Evolutionary conservation across 2,113 vertebrate species (phyloP), one percentile per base, ranked within the genome.

Genomic region (Myxocyprinus asiaticus): DNA sequence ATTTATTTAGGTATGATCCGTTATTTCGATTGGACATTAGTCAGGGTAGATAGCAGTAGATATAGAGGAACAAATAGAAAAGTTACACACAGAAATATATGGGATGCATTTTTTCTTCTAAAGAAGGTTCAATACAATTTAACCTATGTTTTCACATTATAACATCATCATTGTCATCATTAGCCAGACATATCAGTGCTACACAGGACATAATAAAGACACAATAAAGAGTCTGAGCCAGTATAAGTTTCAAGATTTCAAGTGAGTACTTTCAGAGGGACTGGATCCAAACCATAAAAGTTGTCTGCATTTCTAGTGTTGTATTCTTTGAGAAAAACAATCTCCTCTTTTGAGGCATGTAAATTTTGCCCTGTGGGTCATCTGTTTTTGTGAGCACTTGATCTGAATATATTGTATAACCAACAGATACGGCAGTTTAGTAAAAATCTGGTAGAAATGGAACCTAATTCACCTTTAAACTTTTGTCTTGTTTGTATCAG

Each of bases 281-380:
- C 6, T 69, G 67, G 11, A 55, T 69, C 17, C 67, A 43, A 69
- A 53, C 67, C 48, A 69, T 55, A 55, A 69, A 9, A 42, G 51
- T 9, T 55, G 51, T 59, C 5, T 67, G n/a, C 22, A 33, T 11
- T 72, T 59, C 42, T 44, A 47, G 69, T 7, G 6, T 17, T 58
- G 55, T 17, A 56, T 55, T n/a, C 9, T 72, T 70, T 44, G 43
- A 72, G 55, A 59, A 58, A 72, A 72, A 47, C 55, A 59, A 72
- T 59, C 44, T 42, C 42, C 9, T 59, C 55, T 72, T 56, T 45
- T 47, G 42, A 45, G 14, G 45, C 69, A 45, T n/a, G 3, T 17
- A 45, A 33, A 51, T 11, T 33, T 69, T 33, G 11, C 22, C 22
- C 22, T 33, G 22, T 3, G 22, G 51, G 33, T 71, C 8, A 15